Conservation (phyloP, 1,140 invertebrate genomes). For the Ridgeia piscesae region DNA sequence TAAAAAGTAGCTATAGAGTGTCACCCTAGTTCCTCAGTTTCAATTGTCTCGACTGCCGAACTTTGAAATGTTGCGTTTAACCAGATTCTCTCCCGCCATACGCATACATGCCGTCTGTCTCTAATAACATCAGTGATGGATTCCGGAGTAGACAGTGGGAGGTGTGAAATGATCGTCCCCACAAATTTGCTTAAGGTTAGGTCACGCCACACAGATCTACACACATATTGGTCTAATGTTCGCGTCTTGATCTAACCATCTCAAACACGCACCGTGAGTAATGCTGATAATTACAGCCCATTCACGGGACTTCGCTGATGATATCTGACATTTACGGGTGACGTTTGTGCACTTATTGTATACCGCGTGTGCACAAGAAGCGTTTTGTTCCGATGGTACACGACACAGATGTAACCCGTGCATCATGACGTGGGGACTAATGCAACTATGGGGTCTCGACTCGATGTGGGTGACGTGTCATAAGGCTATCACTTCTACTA, state of each 20-base stretch:
- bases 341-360: not conserved
- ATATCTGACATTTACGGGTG: not conserved
- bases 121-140: too few relatives aligned
- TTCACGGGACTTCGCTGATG: not conserved
- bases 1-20: too few relatives aligned
- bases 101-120: too few relatives aligned
- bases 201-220: not conserved
- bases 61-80: too few relatives aligned
- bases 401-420: not conserved
- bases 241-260: not conserved
- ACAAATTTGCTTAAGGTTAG: not conserved
- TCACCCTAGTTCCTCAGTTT: too few relatives aligned
- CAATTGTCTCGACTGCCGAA: too few relatives aligned
- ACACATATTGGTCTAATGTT: not conserved
- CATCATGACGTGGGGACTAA: not conserved
- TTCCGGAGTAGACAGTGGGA: too few relatives aligned
- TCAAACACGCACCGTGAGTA: not conserved
- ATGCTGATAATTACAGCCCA: not conserved
- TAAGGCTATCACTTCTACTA: not conserved
- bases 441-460: not conserved
- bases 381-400: not conserved
- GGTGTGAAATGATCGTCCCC: not conserved
- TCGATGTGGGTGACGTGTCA: not conserved
- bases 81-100: too few relatives aligned
- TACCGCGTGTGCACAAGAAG: too few relatives aligned